These are phyloP conservation scores for Chromobotia macracanthus DNA, from an alignment of 2,797 vertebrate species.

Conservation along the genomic window DNA sequence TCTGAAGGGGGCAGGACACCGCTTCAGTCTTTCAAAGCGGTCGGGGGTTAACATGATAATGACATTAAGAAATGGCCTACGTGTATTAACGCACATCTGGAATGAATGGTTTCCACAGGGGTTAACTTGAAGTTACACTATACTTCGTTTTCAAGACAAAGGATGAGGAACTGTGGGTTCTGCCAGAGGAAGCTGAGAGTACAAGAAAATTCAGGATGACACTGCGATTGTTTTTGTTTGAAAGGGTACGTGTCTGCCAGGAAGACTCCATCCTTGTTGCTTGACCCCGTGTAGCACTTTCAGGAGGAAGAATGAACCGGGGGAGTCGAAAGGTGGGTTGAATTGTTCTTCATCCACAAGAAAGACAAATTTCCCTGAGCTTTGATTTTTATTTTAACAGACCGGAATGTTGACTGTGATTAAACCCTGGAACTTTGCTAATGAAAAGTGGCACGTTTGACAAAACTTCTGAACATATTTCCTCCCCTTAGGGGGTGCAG, in stretches of 20 bases:
- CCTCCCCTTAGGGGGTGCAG: neutral
- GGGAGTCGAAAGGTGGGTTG: conserved; percentile 1
- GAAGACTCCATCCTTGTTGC: conserved; percentile 62
- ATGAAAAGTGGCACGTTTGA: conserved; percentile 10
- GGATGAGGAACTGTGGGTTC: conserved; percentile 72
- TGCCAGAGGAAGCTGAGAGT: conserved; percentile 62
- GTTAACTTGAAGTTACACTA: conserved; percentile 38
- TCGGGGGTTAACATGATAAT: conserved; percentile 32
- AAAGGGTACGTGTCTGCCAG: conserved; percentile 62
- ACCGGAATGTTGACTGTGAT: conserved; percentile 10
- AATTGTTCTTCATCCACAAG: conserved; percentile 41
- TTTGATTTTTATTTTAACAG: conserved; percentile 10
- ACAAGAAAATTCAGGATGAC: conserved; percentile 67
- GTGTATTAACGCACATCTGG: conserved; percentile 71
- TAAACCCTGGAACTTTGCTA: neutral
- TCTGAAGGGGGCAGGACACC: conserved; percentile 45
- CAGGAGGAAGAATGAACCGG: conserved; percentile 26
- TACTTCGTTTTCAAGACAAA: conserved; percentile 60
- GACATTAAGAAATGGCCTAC: conserved; percentile 38
- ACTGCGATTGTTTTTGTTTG: conserved; percentile 69
- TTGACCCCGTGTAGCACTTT: conserved; percentile 61
- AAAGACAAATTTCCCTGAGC: neutral
- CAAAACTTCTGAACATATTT: conserved; percentile 17
- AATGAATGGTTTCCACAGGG: conserved; percentile 59
- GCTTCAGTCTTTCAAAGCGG: conserved; percentile 16